phyloP scores from a whole-genome alignment of 2,888 invertebrate genomes.

The Tubiluchus corallicola region DNA sequence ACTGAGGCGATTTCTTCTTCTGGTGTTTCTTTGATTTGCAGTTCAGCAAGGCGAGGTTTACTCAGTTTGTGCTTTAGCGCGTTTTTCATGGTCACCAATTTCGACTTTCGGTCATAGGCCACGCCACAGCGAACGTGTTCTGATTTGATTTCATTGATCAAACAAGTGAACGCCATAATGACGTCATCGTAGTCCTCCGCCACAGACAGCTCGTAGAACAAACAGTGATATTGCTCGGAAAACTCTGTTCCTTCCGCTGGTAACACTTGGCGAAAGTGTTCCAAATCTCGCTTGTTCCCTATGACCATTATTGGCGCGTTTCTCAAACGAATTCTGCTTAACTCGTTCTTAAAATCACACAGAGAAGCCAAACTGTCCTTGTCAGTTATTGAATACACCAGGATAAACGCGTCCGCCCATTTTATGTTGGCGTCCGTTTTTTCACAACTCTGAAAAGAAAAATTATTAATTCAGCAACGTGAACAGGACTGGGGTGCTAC shows the following conservation, averaged over 20 bases:
- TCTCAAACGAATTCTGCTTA: background rate
- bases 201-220: background rate
- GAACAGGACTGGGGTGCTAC: too few species aligned
- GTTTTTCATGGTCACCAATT: slow-evolving; percentile 1
- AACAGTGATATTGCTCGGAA: background rate
- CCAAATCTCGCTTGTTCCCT: background rate
- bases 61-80: background rate
- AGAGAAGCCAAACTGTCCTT: background rate
- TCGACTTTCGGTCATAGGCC: background rate
- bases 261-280: background rate
- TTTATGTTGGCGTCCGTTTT: background rate
- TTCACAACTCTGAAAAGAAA: too few species aligned
- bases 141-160: background rate
- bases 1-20: slow-evolving; percentile 1
- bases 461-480: too few species aligned
- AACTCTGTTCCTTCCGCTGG: background rate
- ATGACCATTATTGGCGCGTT: background rate
- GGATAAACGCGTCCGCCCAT: slow-evolving; percentile 1
- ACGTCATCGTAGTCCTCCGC: slow-evolving; percentile 1
- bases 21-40: background rate
- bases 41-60: background rate
- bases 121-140: background rate
- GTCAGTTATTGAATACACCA: background rate
- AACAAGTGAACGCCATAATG: background rate
- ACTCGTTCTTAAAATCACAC: background rate